These are phyloP conservation scores for Nannoperca australis DNA, from an alignment of 2,797 vertebrate species.

Conservation along the genomic window DNA sequence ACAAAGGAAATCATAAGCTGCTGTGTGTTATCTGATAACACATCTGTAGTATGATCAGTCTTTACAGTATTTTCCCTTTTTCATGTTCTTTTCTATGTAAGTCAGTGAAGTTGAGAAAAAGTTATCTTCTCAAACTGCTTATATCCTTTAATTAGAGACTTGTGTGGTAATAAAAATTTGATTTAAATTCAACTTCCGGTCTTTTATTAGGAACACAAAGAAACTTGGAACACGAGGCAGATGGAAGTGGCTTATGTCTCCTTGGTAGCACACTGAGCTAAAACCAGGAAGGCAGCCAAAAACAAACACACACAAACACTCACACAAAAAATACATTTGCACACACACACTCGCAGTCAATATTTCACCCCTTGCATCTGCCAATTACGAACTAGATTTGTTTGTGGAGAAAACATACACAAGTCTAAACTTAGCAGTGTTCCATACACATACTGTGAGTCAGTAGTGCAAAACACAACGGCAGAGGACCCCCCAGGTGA, in stretches of 20 bases:
- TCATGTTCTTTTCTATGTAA: conserved; percentile 4
- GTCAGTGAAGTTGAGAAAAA: conserved; percentile 42
- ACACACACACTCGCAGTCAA: conserved; percentile 65
- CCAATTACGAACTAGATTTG: conserved; percentile 80
- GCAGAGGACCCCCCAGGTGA: conserved; percentile 79
- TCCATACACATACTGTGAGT: conserved; percentile 81
- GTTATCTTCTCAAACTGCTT: conserved; percentile 18
- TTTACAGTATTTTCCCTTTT: neutral
- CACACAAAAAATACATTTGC: conserved; percentile 22
- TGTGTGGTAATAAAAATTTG: conserved; percentile 63
- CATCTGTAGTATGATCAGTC: neutral
- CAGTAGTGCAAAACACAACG: conserved; percentile 81
- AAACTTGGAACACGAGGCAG: conserved; percentile 83
- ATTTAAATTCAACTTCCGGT: conserved; percentile 80
- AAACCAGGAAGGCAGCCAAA: conserved; percentile 83
- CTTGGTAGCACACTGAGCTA: conserved; percentile 84
- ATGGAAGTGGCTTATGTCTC: conserved; percentile 89
- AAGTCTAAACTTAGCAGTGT: conserved; percentile 84
- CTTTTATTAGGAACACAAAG: conserved; percentile 84
- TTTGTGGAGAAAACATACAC: conserved; percentile 80
- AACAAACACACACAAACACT: conserved; percentile 54
- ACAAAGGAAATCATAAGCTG: neutral
- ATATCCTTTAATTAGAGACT: conserved; percentile 69
- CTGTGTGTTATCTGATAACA: neutral
- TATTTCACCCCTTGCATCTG: conserved; percentile 82